A percentile compares a stretch with the other conserved stretches of the same genome.
These are phyloP conservation scores for Pasiphila rectangulata DNA, from an alignment of 2,888 invertebrate species.

Conservation along the genomic window DNA sequence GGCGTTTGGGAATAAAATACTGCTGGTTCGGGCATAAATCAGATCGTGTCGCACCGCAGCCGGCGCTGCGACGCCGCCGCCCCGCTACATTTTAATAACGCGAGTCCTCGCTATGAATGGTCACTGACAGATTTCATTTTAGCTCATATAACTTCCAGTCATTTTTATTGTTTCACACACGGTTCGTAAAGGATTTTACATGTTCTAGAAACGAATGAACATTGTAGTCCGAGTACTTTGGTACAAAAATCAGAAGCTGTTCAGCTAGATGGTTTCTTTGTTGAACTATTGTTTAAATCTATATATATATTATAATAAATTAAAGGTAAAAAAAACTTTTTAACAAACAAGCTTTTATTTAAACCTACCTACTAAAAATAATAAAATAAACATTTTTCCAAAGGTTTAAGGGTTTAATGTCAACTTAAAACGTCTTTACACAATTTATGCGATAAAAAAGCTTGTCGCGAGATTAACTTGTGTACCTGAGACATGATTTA, in stretches of 20 bases:
- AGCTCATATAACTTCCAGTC: constrained; percentile 65
- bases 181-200: constrained; percentile 8
- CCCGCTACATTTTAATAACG: constrained; percentile 78
- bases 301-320: too few relatives aligned
- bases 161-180: constrained; percentile 51
- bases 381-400: too few relatives aligned
- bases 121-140: constrained; percentile 77
- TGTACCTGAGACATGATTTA: too few relatives aligned
- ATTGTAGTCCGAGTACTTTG: neutral
- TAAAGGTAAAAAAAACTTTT: too few relatives aligned
- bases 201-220: neutral
- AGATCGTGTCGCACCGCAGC: constrained; percentile 71
- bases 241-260: neutral
- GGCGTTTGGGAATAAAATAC: constrained; percentile 81
- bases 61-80: constrained; percentile 63
- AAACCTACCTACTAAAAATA: too few relatives aligned
- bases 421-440: too few relatives aligned
- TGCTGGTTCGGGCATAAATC: constrained; percentile 77
- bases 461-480: too few relatives aligned
- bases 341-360: too few relatives aligned
- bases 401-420: too few relatives aligned
- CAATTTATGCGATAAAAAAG: too few relatives aligned
- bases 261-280: too few relatives aligned
- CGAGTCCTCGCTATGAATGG: constrained; percentile 69
- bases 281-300: too few relatives aligned